phyloP scores from a whole-genome alignment of 2,113 vertebrate genomes.

The Lepus americanus region DNA sequence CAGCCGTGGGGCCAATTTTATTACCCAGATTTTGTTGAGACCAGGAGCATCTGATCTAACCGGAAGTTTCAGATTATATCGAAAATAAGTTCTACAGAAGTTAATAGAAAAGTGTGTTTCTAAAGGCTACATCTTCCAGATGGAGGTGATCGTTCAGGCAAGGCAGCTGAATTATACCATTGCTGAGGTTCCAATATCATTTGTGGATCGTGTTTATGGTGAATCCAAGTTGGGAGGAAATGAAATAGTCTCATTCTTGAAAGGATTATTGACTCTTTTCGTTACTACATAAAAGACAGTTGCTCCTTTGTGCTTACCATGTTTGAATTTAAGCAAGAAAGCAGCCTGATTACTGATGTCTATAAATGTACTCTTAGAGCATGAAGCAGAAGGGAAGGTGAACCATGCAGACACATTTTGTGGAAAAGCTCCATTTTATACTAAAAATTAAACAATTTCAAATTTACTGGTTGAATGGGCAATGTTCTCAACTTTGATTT shows the following conservation, averaged over 20 bases:
- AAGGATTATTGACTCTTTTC: conserved; percentile 96
- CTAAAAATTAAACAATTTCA: conserved; percentile 63
- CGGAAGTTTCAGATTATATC: conserved; percentile 98
- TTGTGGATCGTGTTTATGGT: conserved; percentile 99
- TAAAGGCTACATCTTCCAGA: conserved; percentile 98
- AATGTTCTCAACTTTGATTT: conserved; percentile 67
- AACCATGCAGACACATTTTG: conserved; percentile 63
- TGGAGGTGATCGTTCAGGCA: conserved; percentile 98
- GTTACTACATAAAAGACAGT: conserved; percentile 93
- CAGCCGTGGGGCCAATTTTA: conserved; percentile 97
- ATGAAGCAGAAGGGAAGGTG: conserved; percentile 79
- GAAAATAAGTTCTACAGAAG: conserved; percentile 94
- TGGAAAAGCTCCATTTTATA: conserved; percentile 69
- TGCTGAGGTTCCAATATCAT: conserved; percentile 98
- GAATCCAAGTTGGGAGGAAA: conserved; percentile 99
- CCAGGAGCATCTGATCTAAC: conserved; percentile 97
- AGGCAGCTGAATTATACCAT: conserved; percentile 95
- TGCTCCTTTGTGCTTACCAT: conserved; percentile 42
- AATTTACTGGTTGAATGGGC: conserved; percentile 54
- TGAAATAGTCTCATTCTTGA: conserved; percentile 97
- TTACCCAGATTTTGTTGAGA: conserved; percentile 96
- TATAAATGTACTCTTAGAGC: conserved; percentile 74
- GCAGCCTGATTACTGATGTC: conserved; percentile 70
- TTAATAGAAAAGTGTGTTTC: conserved; percentile 96
- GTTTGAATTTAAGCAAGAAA: conserved; percentile 77